Conservation (phyloP, 2,888 invertebrate species). For the Ligdia adustata region DNA sequence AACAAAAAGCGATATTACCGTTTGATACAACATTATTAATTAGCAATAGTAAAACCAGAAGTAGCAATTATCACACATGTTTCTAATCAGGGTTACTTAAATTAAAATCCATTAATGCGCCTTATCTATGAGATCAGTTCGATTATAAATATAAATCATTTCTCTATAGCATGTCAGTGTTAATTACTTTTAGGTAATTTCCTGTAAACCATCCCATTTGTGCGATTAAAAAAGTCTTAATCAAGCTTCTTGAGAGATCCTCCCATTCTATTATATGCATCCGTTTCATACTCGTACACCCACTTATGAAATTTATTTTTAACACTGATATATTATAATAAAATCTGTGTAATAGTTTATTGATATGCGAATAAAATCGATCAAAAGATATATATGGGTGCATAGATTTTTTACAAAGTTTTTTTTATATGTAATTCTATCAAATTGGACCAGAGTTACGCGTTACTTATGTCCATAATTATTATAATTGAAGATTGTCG, state of each 20-base stretch:
- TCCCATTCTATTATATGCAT: conserved; percentile 70
- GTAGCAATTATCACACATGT: conserved; percentile 1
- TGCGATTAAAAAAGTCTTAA: conserved; percentile 51
- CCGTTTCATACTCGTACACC: conserved; percentile 36
- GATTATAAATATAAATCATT: conserved; percentile 9
- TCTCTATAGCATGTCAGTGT: conserved; percentile 4
- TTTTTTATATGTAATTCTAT: too few relatives aligned
- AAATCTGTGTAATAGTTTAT: too few relatives aligned
- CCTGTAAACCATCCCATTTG: conserved; percentile 44
- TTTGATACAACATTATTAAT: conserved; percentile 17
- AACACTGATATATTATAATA: too few relatives aligned
- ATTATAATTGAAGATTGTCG: background rate
- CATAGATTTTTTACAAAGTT: too few relatives aligned
- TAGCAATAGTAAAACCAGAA: conserved; percentile 9
- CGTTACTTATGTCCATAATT: too few relatives aligned
- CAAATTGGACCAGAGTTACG: too few relatives aligned
- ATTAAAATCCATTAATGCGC: conserved; percentile 11
- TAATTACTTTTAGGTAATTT: conserved; percentile 43
- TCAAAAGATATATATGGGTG: too few relatives aligned
- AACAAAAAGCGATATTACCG: background rate
- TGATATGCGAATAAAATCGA: too few relatives aligned
- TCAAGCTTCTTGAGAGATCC: conserved; percentile 56
- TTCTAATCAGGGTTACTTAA: conserved; percentile 14
- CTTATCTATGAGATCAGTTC: conserved; percentile 9
- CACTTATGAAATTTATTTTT: too few relatives aligned